Base-by-base conservation (phyloP, 2,113 vertebrate genomes). In the Forbesichthys papilliferus region DNA sequence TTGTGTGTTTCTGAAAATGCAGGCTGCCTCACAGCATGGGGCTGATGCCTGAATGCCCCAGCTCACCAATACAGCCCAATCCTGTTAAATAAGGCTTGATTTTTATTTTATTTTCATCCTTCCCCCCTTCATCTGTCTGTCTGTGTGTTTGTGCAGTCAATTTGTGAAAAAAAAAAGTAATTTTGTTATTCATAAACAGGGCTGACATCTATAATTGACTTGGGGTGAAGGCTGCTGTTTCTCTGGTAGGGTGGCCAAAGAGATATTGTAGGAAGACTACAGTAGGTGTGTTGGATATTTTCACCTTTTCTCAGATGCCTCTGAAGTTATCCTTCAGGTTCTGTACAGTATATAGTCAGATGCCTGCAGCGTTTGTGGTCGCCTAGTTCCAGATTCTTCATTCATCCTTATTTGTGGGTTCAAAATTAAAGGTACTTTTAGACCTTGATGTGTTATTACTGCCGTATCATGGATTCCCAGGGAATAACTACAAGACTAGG, bases 351-450 rank as follows among this genome's bases (percentile, higher is more conserved):
- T 6, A 42, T 42, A 42, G 36, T 42, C 36, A 5, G 36, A 42
- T 42, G 7, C 4, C 7, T 42, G 36, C 36, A 42, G 36, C 36
- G 4, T 42, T 42, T 42, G 64, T 70, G 49, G 83, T 60, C 81
- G 78, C 81, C 71, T 86, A 74, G 81, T 81, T 48, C 78, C 67
- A 71, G 76, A 73, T 54, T 79, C 83, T 80, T 80, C 14, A 48
- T 80, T 81, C 61, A 84, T 83, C 55, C 77, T 64, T 0, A 13
- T 79, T 81, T 86, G 80, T 69, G 81, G 80, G 81, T 80, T 88
- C 82, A 87, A 82, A 75, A 77, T 1, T 27, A 27, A 27, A 27
- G 9, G 11, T 47, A 60, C 47, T 57, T 75, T 82, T 79, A 80
- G 48, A 76, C 59, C 47, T 36, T 16, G 5, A 65, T 69, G 34